Evolutionary conservation across 2,888 invertebrate species (phyloP), one percentile per base, ranked within the genome.

Genomic region (Protophormia terraenovae): DNA sequence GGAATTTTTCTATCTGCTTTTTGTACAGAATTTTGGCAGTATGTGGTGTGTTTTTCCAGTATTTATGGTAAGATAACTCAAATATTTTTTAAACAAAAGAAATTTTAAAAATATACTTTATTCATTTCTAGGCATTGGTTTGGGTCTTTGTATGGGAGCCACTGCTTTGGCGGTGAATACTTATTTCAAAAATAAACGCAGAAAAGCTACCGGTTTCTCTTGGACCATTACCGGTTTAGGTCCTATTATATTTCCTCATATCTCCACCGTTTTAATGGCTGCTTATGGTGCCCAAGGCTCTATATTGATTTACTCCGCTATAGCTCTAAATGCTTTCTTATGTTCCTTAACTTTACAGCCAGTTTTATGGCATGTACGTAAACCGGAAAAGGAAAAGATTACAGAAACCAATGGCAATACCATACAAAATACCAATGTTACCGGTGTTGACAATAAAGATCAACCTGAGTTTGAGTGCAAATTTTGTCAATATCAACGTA

Each of bases 191-290:
- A 93, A 94, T 71, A 94, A 94, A 87, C 93, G 96, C 88, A 93
- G 96, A 88, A 93, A 95, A 47, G 96, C 96, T 3, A 95, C 96
- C 0, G 95, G 96, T 6, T 93, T 96, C 66, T 95, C 95, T 66
- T 96, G 96, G 95, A 95, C 96, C 0, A 94, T 95, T 1, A 96
- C 96, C 0, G 96, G 95, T 0, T 90, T 96, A 38, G 96, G 96
- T 0, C 96, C 96, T 0, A 95, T 96, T 35, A 88, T 96, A 67
- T 95, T 96, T 94, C 96, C 96, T 0, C 94, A 95, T 87, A 93
- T 96, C 27, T 95, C 96, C 55, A 96, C 95, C 8, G 91, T 93
- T 10, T 89, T 96, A 8, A 93, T 95, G 89, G 92, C 93, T 0
- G 87, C 91, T 16, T 96, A 95, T 87, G 96, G 95, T 0, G 94